These are phyloP conservation scores for Andrena praecox DNA, from an alignment of 2,888 invertebrate genomes.

Conservation along the genomic window DNA sequence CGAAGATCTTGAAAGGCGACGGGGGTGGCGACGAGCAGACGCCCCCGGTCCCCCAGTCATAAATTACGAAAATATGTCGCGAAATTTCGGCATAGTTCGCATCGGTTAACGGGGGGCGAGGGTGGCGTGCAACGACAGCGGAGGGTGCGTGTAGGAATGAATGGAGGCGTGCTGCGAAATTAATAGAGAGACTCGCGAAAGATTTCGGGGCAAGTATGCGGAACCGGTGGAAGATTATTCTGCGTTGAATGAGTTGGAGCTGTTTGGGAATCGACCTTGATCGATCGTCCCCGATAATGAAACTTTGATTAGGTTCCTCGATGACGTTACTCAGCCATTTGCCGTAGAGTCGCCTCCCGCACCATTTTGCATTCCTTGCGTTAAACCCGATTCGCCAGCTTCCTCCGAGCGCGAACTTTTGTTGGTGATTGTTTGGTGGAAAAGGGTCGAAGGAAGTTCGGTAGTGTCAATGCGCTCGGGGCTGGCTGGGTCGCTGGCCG, in stretches of 20 bases:
- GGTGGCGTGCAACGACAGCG: conserved; percentile 23
- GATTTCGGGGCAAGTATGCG: too few relatives aligned
- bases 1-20: conserved; percentile 48
- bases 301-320: too few relatives aligned
- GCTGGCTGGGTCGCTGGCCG: background rate
- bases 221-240: too few relatives aligned
- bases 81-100: conserved; percentile 68
- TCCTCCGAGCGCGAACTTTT: too few relatives aligned
- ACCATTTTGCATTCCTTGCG: too few relatives aligned
- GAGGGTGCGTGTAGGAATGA: conserved; percentile 40
- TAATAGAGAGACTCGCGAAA: background rate
- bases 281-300: too few relatives aligned
- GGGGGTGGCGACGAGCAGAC: conserved; percentile 8
- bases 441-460: conserved; percentile 8
- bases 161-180: conserved; percentile 14
- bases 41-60: conserved; percentile 47
- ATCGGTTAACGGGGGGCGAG: background rate
- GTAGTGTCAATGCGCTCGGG: conserved; percentile 1
- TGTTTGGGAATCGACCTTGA: too few relatives aligned
- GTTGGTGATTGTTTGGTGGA: too few relatives aligned
- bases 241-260: too few relatives aligned
- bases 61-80: conserved; percentile 73
- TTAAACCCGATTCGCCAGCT: too few relatives aligned
- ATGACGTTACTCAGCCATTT: too few relatives aligned
- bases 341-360: too few relatives aligned